Percentiles rank a stretch among this genome's conserved stretches.
These are phyloP conservation scores for Harlomillsia oculata DNA, from an alignment of 1,140 invertebrate species.

Conservation along the genomic window DNA sequence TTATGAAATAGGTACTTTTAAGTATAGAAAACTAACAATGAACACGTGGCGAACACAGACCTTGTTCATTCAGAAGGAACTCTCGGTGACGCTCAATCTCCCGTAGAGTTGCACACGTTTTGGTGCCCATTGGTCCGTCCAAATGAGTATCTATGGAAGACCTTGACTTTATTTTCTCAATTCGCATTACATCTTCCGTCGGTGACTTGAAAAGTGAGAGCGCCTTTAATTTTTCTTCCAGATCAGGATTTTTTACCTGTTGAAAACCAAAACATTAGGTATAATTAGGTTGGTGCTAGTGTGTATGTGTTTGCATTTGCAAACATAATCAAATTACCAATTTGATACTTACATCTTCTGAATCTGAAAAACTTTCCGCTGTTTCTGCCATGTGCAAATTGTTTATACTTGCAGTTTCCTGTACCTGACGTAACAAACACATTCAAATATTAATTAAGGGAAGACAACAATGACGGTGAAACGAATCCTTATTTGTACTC, in stretches of 20 bases:
- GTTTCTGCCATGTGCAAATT: slow-evolving; percentile 23
- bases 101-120: slow-evolving; percentile 76
- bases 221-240: slow-evolving; percentile 35
- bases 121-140: slow-evolving; percentile 60
- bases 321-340: background rate
- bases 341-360: slow-evolving; percentile 22
- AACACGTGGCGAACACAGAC: slow-evolving; percentile 45
- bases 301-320: slow-evolving; percentile 19
- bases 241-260: slow-evolving; percentile 31
- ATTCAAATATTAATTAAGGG: too few relatives aligned
- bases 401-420: slow-evolving; percentile 10
- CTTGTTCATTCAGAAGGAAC: slow-evolving; percentile 78
- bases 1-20: too few relatives aligned
- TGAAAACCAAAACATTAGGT: slow-evolving; percentile 7
- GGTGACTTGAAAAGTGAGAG: slow-evolving; percentile 39
- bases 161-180: slow-evolving; percentile 71
- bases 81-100: slow-evolving; percentile 81
- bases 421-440: slow-evolving; percentile 5
- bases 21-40: background rate
- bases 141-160: slow-evolving; percentile 58
- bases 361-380: slow-evolving; percentile 16
- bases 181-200: slow-evolving; percentile 75
- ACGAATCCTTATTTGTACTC: too few relatives aligned
- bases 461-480: too few relatives aligned
- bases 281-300: background rate